Evolutionary conservation across 2,113 vertebrate species (phyloP).

Genomic region (Larimichthys crocea): DNA sequence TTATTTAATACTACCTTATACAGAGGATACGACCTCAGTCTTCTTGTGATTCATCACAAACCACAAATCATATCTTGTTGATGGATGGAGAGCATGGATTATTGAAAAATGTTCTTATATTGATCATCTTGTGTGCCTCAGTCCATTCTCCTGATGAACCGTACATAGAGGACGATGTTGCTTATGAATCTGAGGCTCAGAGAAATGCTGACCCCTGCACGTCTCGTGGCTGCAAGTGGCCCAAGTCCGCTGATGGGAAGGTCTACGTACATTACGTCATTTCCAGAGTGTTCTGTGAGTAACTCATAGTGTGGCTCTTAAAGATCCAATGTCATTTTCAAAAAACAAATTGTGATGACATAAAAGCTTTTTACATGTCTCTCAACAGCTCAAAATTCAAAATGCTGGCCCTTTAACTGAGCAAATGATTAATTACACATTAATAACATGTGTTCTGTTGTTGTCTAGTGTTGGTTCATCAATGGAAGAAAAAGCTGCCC

Average conservation of each 20-base stretch:
- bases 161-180: constrained; percentile 56
- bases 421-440: too few species aligned
- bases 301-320: background rate
- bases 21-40: too few species aligned
- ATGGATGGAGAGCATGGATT: background rate
- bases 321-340: too few species aligned
- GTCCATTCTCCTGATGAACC: constrained; percentile 45
- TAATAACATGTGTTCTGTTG: too few species aligned
- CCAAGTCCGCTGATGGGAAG: constrained; percentile 30
- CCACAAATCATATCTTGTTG: background rate
- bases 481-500: background rate
- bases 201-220: constrained; percentile 73
- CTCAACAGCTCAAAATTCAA: background rate
- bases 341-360: background rate
- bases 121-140: background rate
- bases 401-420: too few species aligned
- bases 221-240: constrained; percentile 53
- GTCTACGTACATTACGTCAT: constrained; percentile 61
- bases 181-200: constrained; percentile 18
- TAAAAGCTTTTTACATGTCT: background rate
- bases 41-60: background rate
- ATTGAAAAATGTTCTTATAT: background rate
- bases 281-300: constrained; percentile 56
- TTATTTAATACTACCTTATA: too few species aligned
- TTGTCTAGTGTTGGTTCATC: too few species aligned